Percentiles rank a stretch among this genome's conserved stretches.
phyloP scores from a whole-genome alignment of 2,888 invertebrate species.

The Megalurothrips usitatus region DNA sequence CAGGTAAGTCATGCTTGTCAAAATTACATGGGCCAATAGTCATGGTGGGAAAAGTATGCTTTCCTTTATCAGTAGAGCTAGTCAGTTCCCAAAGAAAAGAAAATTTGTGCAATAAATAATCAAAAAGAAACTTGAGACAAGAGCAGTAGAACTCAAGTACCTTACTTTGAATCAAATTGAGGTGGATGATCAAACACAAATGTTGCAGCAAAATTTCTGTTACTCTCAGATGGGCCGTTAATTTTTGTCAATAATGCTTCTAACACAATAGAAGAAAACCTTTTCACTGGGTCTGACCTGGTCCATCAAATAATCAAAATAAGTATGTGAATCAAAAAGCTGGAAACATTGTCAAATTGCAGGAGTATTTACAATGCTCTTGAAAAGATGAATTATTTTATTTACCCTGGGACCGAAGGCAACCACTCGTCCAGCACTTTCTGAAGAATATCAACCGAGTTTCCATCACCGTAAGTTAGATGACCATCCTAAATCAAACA shows the following conservation, averaged over 20 bases:
- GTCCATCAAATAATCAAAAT: neutral
- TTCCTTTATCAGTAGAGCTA: neutral
- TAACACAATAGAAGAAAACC: neutral
- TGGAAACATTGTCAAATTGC: neutral
- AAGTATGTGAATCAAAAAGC: too few species aligned
- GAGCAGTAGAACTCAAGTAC: neutral
- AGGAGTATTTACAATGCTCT: neutral
- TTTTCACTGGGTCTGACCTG: neutral
- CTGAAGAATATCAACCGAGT: neutral
- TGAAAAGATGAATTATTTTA: neutral
- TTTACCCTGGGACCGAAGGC: neutral
- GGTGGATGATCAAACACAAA: neutral
- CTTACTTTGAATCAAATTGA: neutral
- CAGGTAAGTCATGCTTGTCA: neutral
- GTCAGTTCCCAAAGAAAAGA: neutral
- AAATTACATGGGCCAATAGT: neutral
- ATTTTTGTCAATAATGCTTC: neutral
- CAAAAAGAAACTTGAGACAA: neutral
- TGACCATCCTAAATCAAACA: neutral
- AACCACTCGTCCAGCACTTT: neutral
- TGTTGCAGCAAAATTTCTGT: neutral
- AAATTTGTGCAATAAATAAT: neutral
- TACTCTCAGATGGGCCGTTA: neutral
- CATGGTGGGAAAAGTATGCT: neutral
- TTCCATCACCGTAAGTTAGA: neutral